Evolutionary conservation across 2,797 vertebrate species (phyloP).

Genomic region (Amniataba percoides): DNA sequence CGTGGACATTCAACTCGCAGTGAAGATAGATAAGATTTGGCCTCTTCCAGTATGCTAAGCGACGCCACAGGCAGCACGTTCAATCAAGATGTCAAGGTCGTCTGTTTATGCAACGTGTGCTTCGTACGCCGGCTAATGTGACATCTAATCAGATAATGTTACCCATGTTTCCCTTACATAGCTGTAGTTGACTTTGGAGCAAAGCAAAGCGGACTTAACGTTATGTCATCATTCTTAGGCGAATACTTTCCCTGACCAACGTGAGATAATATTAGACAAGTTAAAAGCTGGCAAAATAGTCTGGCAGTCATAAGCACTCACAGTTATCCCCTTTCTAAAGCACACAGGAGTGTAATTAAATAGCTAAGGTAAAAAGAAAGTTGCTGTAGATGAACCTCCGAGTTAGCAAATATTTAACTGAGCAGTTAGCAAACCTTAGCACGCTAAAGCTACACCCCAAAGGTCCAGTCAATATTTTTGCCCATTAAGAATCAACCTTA

Average conservation of each 20-base stretch:
- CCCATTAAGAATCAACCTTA: not conserved
- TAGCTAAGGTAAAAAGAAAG: not conserved
- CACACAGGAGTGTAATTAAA: not conserved
- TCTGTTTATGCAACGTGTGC: conserved; percentile 20
- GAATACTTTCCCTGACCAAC: not conserved
- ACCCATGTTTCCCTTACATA: not conserved
- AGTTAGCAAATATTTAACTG: not conserved
- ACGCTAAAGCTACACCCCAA: not conserved
- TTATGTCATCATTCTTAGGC: not conserved
- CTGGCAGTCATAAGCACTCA: not conserved
- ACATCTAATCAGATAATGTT: conserved; percentile 2
- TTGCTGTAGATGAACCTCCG: not conserved
- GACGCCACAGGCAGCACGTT: not conserved
- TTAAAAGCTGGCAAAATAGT: not conserved
- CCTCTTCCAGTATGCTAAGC: not conserved
- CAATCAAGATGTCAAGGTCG: conserved; percentile 28
- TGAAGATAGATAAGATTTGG: conserved; percentile 1
- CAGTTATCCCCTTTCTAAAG: accelerated
- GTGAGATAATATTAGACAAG: not conserved
- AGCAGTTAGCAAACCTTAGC: not conserved
- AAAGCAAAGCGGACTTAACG: not conserved
- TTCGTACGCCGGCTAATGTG: not conserved
- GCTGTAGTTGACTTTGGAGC: not conserved
- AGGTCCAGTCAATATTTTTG: not conserved
- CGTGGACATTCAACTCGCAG: not conserved